These are phyloP conservation scores for Piprites chloris DNA, from an alignment of 2,113 vertebrate species.

Conservation along the genomic window DNA sequence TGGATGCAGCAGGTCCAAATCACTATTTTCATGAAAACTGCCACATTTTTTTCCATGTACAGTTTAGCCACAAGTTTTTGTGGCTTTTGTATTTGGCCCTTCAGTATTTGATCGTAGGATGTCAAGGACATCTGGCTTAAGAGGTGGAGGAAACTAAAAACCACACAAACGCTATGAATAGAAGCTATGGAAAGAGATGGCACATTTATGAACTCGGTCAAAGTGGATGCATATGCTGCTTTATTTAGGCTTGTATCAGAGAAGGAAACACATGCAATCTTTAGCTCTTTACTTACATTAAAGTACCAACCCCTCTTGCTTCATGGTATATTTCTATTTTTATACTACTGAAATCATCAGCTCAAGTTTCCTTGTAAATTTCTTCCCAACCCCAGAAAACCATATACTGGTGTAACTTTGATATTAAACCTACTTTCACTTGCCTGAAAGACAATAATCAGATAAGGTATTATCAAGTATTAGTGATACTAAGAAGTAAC, in stretches of 20 bases:
- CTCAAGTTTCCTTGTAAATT: neutral
- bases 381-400: neutral
- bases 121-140: conserved; percentile 43
- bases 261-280: conserved; percentile 26
- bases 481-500: neutral
- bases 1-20: neutral
- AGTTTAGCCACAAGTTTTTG: neutral
- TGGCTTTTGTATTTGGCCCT: too few species aligned
- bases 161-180: conserved; percentile 71
- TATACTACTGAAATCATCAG: neutral
- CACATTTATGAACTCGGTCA: conserved; percentile 55
- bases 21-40: neutral
- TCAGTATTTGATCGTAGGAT: conserved; percentile 41
- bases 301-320: neutral
- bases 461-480: neutral
- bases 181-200: conserved; percentile 49
- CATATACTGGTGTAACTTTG: neutral
- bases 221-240: conserved; percentile 63
- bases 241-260: conserved; percentile 70
- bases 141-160: conserved; percentile 64
- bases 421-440: neutral
- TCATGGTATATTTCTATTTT: neutral
- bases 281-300: neutral
- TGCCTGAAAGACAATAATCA: neutral
- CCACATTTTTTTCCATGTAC: neutral